Conservation (phyloP, 2,113 vertebrate species). For the Bubalus kerabau region DNA sequence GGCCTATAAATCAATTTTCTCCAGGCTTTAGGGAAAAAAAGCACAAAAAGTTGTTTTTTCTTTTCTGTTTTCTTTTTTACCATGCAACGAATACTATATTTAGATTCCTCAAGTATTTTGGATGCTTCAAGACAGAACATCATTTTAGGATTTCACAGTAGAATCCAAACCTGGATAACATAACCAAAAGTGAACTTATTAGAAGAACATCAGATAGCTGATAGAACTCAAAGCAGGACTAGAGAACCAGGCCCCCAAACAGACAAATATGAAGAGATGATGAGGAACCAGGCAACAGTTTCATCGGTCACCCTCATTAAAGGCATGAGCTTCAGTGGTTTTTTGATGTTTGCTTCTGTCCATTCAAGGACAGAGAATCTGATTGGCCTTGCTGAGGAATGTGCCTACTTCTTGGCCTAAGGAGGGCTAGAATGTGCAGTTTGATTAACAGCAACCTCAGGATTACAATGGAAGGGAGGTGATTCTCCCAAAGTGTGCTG, state of each 20-base stretch:
- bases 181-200: neutral
- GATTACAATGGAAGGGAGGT: neutral
- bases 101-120: constrained; percentile 54
- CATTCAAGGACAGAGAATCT: neutral
- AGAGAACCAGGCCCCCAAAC: neutral
- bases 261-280: neutral
- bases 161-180: neutral
- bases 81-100: neutral
- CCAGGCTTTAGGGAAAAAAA: neutral
- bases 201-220: neutral
- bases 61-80: neutral
- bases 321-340: neutral
- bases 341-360: neutral
- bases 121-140: constrained; percentile 29
- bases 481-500: neutral
- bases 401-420: neutral
- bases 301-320: neutral
- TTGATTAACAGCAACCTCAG: neutral
- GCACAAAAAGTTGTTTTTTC: neutral
- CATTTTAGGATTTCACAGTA: neutral
- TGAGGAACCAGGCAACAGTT: neutral
- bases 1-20: neutral
- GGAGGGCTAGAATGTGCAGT: neutral
- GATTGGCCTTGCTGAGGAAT: neutral
- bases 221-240: neutral